A percentile compares a stretch with the other conserved stretches of the same genome.
Conservation (phyloP, 2,888 invertebrate genomes). For the Aphidoletes aphidimyza region DNA sequence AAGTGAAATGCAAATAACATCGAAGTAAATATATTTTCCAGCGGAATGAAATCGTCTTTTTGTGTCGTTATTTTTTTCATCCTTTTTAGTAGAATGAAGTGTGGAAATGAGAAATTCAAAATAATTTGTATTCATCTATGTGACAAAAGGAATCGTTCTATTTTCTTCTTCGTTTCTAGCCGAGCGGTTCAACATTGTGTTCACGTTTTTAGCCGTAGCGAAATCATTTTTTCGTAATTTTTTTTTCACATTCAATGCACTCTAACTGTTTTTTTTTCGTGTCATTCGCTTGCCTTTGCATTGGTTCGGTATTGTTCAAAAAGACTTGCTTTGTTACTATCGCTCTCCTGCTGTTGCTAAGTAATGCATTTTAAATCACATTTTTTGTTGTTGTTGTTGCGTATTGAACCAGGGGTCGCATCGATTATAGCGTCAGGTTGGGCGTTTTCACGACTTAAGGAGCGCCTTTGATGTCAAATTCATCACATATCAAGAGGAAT, state of each 20-base stretch:
- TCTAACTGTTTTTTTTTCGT: not conserved
- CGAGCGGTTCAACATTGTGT: not conserved
- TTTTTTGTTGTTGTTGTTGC: not conserved
- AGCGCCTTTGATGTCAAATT: too few species aligned
- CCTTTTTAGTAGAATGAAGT: not conserved
- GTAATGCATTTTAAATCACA: slow-evolving; percentile 52
- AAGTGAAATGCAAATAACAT: not conserved
- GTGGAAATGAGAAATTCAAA: slow-evolving; percentile 12
- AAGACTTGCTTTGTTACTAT: not conserved
- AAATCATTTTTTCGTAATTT: slow-evolving; percentile 2
- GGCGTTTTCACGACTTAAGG: too few species aligned
- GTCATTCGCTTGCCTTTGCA: not conserved
- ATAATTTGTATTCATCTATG: slow-evolving; percentile 10
- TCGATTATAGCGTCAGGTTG: too few species aligned
- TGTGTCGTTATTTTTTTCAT: not conserved
- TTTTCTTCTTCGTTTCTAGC: not conserved
- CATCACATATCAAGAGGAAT: too few species aligned
- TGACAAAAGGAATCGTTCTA: not conserved
- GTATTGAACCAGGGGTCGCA: not conserved
- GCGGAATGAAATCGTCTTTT: slow-evolving; percentile 3
- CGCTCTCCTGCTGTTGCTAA: not conserved
- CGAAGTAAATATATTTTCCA: slow-evolving; percentile 23
- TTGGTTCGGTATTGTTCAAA: not conserved
- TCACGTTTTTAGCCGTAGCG: not conserved
- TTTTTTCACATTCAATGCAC: slow-evolving; percentile 13